Base-by-base conservation (phyloP, 2,113 vertebrate species). In the Bagarius yarrelli region DNA sequence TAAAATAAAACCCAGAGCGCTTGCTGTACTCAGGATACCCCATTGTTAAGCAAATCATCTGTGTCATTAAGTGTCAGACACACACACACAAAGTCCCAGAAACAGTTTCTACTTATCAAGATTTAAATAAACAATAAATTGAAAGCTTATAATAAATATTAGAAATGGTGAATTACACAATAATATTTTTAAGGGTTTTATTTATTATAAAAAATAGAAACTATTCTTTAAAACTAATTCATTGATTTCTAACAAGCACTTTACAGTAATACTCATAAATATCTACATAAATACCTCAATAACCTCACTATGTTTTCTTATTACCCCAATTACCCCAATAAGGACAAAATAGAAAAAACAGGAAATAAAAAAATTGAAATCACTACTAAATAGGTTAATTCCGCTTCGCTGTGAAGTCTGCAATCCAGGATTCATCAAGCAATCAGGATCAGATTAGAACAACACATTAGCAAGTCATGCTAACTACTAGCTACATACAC, bases 1-100 rank as follows among this genome's bases (percentile, higher is more conserved):
- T 32, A 53, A 82, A 82, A 85, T 67, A 70, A 69, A 66, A 8
- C 25, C 73, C 15, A 15, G 23, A 64, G 69, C 60, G 79, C 61
- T 61, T 15, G 18, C 44, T 56, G 25, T 8, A 78, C 19, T 57
- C 14, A 63, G 76, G 64, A 52, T 3, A 60, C 52, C 67, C 70
- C 27, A 69, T 76, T 67, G 53, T 82, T 36, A 47, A 36, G 50
- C 8, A 27, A 85, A 25, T 77, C 70, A 84, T 52, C 69, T 44
- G 66, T 53, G n/a, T 71, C 56, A 71, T 9, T 69, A 36, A 44
- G n/a, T 53, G 27, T 64, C 50, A 66, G 21, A 34, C n/a, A 34
- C 81, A 61, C 59, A 63, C 18, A 3, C 12, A 25, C n/a, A 4
- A 30, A 19, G 32, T 76, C 4, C 74, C 61, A 61, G 40, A 77